Evolutionary conservation across 2,888 invertebrate genomes (phyloP).

Genomic region (Conops quadrifasciatus): DNA sequence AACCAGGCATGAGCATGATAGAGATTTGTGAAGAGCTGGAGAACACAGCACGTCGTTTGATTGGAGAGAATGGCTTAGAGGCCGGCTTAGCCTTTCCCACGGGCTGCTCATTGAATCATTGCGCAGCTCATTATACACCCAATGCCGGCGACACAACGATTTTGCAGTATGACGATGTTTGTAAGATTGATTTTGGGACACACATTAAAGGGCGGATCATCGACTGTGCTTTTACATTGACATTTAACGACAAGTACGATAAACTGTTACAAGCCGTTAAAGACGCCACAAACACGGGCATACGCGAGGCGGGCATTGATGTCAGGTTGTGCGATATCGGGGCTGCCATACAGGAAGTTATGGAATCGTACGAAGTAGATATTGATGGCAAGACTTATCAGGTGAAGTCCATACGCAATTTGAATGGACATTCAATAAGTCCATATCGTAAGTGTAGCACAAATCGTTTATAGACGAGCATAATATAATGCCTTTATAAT

Average conservation of each 20-base stretch:
- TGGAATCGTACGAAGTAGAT: constrained; percentile 99
- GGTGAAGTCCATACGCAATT: constrained; percentile 96
- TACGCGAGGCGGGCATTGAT: constrained; percentile 94
- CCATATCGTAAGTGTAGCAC: constrained; percentile 93
- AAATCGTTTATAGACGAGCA: no score
- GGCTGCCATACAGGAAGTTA: constrained; percentile 97
- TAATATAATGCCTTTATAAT: not conserved
- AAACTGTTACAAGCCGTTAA: constrained; percentile 92
- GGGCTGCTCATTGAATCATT: constrained; percentile 98
- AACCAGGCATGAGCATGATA: constrained; percentile 99
- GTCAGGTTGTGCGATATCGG: constrained; percentile 97
- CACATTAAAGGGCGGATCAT: constrained; percentile 98
- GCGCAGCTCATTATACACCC: constrained; percentile 99
- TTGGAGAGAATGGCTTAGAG: constrained; percentile 93
- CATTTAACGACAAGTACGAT: constrained; percentile 97
- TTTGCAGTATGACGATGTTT: constrained; percentile 93
- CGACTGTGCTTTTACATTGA: constrained; percentile 97
- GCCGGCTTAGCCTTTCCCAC: constrained; percentile 97
- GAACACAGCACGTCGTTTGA: constrained; percentile 87
- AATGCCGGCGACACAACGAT: constrained; percentile 98
- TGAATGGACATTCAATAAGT: constrained; percentile 99
- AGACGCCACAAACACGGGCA: constrained; percentile 98
- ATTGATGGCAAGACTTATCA: constrained; percentile 95
- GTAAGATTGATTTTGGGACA: constrained; percentile 98
- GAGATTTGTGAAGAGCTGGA: constrained; percentile 97